These are phyloP conservation scores for Paratrypauchen microcephalus DNA, from an alignment of 2,797 vertebrate species.

Conservation along the genomic window DNA sequence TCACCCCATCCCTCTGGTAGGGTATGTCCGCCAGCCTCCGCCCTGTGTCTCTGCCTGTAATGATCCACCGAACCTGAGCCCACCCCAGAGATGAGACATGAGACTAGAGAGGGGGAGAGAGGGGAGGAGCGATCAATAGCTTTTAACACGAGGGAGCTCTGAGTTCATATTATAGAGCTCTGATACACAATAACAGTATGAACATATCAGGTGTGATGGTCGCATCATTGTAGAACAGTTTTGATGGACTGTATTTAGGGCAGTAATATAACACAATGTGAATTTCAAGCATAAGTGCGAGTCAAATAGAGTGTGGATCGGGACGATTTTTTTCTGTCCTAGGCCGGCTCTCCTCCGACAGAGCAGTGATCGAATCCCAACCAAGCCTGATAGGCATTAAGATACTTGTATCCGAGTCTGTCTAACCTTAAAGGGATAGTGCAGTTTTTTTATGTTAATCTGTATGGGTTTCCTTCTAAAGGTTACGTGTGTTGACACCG, in stretches of 20 bases:
- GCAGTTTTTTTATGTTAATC: too few species aligned
- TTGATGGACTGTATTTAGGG: background rate
- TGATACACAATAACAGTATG: conserved; percentile 27
- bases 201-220: background rate
- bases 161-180: conserved; percentile 51
- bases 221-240: too few species aligned
- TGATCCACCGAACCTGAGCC: conserved; percentile 70
- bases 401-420: too few species aligned
- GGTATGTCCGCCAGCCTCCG: conserved; percentile 32
- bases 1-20: conserved; percentile 24
- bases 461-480: too few species aligned
- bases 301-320: too few species aligned
- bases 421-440: too few species aligned
- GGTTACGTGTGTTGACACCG: too few species aligned
- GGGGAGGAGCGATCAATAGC: conserved; percentile 64
- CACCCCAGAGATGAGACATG: conserved; percentile 43
- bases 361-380: too few species aligned
- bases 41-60: conserved; percentile 57
- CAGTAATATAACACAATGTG: background rate
- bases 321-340: too few species aligned
- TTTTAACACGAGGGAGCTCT: conserved; percentile 61
- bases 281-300: too few species aligned
- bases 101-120: background rate
- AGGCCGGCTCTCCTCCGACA: too few species aligned
- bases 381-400: too few species aligned